A percentile compares a stretch with the other conserved stretches of the same genome.
phyloP scores from a whole-genome alignment of 2,113 vertebrate species.

The Mellivora capensis region DNA sequence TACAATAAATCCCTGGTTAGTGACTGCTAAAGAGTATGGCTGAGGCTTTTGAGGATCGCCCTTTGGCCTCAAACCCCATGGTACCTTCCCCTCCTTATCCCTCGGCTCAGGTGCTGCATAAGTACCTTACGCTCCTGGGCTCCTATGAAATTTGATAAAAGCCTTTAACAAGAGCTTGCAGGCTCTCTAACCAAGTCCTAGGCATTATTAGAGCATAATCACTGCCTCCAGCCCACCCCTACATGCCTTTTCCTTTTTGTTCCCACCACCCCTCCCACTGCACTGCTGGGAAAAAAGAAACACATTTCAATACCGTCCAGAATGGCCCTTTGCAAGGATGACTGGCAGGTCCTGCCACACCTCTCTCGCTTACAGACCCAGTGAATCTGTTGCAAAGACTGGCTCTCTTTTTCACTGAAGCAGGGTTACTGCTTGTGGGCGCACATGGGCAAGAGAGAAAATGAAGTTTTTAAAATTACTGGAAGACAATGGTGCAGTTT shows the following conservation, averaged over 20 bases:
- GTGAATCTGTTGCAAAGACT: neutral
- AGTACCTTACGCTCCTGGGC: neutral
- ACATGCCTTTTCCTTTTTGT: neutral
- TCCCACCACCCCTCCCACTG: neutral
- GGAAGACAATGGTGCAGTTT: constrained; percentile 33
- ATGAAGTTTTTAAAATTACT: neutral
- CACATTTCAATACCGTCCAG: constrained; percentile 1
- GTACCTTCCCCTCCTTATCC: neutral
- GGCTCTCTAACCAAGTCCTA: neutral
- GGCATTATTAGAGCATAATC: neutral
- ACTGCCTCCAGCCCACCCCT: neutral
- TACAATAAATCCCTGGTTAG: neutral
- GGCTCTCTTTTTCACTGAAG: neutral
- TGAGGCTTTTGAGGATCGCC: neutral
- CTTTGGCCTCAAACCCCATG: neutral
- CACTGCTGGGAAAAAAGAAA: constrained; percentile 26
- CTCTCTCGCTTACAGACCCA: constrained; percentile 3
- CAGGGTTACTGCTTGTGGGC: neutral
- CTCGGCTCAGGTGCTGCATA: rapidly evolving
- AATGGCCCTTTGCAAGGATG: constrained; percentile 57
- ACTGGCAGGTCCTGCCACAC: constrained; percentile 58
- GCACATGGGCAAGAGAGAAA: neutral
- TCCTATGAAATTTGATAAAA: neutral
- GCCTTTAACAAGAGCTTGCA: neutral
- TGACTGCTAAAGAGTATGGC: neutral